Conservation (phyloP, 2,888 invertebrate species). For the Mamestra brassicae region DNA sequence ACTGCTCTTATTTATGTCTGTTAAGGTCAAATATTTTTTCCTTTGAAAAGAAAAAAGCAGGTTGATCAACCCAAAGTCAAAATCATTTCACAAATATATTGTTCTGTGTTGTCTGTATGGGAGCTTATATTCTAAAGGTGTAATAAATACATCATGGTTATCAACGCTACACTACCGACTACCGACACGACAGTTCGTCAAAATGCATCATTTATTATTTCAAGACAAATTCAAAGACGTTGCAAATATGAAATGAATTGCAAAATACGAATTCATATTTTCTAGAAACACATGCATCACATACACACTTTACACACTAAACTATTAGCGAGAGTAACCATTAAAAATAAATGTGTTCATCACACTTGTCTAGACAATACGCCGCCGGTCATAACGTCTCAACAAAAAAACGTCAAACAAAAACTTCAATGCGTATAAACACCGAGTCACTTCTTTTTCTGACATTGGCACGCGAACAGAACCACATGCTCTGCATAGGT, state of each 20-base stretch:
- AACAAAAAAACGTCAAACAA: conserved; percentile 64
- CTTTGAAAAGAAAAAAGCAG: not conserved
- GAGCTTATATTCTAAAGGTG: not conserved
- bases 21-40: too few species aligned
- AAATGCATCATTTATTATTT: conserved; percentile 24
- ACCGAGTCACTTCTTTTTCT: conserved; percentile 72
- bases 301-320: conserved; percentile 44
- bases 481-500: conserved; percentile 64
- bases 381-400: conserved; percentile 64
- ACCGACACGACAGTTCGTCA: conserved; percentile 4
- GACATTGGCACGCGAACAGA: conserved; percentile 75
- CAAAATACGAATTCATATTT: conserved; percentile 9
- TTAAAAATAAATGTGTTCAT: conserved; percentile 65
- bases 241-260: conserved; percentile 31
- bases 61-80: not conserved
- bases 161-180: conserved; percentile 1
- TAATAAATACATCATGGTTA: conserved; percentile 32
- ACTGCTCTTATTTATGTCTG: too few species aligned
- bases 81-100: too few species aligned
- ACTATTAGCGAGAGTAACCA: conserved; percentile 59
- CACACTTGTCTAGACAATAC: conserved; percentile 72
- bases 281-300: conserved; percentile 5
- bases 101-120: not conserved
- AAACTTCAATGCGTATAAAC: conserved; percentile 70
- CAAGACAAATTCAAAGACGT: conserved; percentile 29